phyloP scores from a whole-genome alignment of 2,888 invertebrate species.

The Dasypogon diadema region DNA sequence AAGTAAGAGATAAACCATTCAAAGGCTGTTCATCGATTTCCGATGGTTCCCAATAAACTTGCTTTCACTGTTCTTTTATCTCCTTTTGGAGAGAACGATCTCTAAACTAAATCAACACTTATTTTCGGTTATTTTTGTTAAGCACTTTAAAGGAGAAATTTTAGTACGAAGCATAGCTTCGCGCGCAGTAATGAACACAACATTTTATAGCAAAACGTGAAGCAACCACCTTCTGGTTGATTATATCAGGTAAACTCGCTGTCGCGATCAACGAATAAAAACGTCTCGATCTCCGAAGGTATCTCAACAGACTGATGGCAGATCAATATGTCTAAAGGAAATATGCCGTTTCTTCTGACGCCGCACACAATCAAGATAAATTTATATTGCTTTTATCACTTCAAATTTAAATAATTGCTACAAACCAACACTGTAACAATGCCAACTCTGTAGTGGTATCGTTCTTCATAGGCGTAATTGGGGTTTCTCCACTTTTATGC shows the following conservation, averaged over 20 bases:
- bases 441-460: too few species aligned
- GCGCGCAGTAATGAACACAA: conserved; percentile 66
- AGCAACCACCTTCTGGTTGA: conserved; percentile 53
- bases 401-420: neutral
- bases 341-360: conserved; percentile 28
- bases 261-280: neutral
- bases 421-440: neutral
- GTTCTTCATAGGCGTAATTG: neutral
- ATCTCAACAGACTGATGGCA: conserved; percentile 38
- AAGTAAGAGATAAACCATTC: conserved; percentile 39
- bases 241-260: conserved; percentile 20
- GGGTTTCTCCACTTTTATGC: conserved; percentile 22
- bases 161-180: conserved; percentile 69
- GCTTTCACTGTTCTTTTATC: conserved; percentile 35
- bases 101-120: conserved; percentile 15
- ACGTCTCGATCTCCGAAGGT: conserved; percentile 41
- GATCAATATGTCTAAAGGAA: conserved; percentile 27
- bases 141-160: conserved; percentile 66
- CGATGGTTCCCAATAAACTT: neutral
- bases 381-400: conserved; percentile 34
- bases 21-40: conserved; percentile 30
- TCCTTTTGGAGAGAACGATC: conserved; percentile 29
- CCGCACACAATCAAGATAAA: conserved; percentile 32
- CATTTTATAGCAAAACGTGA: conserved; percentile 40
- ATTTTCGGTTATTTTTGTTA: neutral